phyloP scores from a whole-genome alignment of 2,888 invertebrate genomes.

The Cryptocephalus primarius region DNA sequence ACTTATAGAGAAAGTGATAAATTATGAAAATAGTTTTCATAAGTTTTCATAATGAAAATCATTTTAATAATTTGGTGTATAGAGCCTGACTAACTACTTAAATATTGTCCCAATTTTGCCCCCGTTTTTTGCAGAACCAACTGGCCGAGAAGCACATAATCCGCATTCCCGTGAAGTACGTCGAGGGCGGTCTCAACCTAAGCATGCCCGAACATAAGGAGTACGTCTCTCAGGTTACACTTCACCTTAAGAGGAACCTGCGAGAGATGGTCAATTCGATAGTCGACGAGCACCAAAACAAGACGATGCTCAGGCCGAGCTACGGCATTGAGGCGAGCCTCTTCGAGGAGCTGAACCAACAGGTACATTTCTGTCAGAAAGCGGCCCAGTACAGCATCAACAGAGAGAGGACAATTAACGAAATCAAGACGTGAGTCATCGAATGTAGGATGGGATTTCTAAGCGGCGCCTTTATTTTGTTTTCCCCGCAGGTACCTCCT shows the following conservation, averaged over 20 bases:
- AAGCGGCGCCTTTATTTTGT: not conserved
- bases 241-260: constrained; percentile 56
- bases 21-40: too few relatives aligned
- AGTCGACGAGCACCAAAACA: constrained; percentile 54
- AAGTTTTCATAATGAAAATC: too few relatives aligned
- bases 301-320: constrained; percentile 45
- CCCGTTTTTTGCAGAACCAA: too few relatives aligned
- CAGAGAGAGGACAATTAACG: constrained; percentile 55
- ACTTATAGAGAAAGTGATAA: too few relatives aligned
- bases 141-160: constrained; percentile 63
- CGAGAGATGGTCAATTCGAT: constrained; percentile 57
- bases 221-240: constrained; percentile 52
- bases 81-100: too few relatives aligned
- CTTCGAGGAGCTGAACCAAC: constrained; percentile 60
- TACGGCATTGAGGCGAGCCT: constrained; percentile 51
- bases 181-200: constrained; percentile 41
- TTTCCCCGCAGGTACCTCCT: constrained; percentile 31
- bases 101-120: too few relatives aligned
- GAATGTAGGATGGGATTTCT: not conserved
- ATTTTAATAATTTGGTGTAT: too few relatives aligned
- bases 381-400: constrained; percentile 59
- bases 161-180: constrained; percentile 45
- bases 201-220: constrained; percentile 47
- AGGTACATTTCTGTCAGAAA: constrained; percentile 61
- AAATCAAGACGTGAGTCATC: constrained; percentile 51